Evolutionary conservation across 2,888 invertebrate genomes (phyloP), one percentile per base, ranked within the genome.

Genomic region (Autographa gamma): DNA sequence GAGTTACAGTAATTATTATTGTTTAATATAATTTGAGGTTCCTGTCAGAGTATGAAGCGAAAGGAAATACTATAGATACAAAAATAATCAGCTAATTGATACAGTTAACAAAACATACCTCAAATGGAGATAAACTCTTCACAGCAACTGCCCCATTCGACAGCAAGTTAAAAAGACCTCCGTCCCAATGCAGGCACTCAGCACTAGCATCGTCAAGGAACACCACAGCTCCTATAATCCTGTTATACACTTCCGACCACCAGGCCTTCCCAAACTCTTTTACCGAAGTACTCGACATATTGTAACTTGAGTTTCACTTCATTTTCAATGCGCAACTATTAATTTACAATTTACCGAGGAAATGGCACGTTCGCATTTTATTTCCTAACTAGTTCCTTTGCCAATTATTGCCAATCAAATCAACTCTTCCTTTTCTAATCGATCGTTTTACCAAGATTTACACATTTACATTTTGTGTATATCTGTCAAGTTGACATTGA

Each of bases 131-230:
- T 77, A 97, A 93, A 86, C 96, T 96, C 84, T 97, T 97, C 1
- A 97, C 96, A 72, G 96, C 95, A 13, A 96, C 88, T 38, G 97
- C 97, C 64, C 97, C 97, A 34, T 96, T 96, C 62, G 95, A 89
- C 62, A 96, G 89, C 14, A 97, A 89, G 73, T 95, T 93, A 72
- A 95, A 91, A n/a, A 96, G 92, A 0, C 97, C 97, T 2, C 97
- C 97, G 83, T 97, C 96, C 97, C 97, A 97, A 85, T 97, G 97
- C 58, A 97, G 89, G 85, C 97, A 96, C 87, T 97, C 97, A 0
- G 97, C 96, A 71, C 96, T 95, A 48, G 92, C 90, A 82, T 97
- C 96, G 84, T 97, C 97, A 59, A 97, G 90, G 83, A 97, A 97
- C 60, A 97, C 97, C 1, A 96, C 96, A 73, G 97, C 96, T 81